Base-by-base conservation (phyloP, 2,113 vertebrate genomes). In the Oncorhynchus masou region DNA sequence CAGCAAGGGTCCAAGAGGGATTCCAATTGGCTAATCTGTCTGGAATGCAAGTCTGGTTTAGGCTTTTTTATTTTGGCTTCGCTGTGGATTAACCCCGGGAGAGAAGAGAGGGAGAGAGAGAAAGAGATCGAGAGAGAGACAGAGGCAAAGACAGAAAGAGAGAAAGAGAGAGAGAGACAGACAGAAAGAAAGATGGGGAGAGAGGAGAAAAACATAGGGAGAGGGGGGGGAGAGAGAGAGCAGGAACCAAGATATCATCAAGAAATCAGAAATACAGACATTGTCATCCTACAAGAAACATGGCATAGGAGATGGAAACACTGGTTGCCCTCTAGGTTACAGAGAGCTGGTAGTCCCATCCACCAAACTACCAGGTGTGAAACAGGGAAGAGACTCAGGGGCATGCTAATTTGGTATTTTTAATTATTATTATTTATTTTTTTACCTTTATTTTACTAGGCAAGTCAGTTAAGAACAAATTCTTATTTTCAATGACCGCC, bases 21-120 rank as follows among this genome's bases (percentile, higher is more conserved):
- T 84, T 85, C 82, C 70, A 83, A 73, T 66, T 60, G 1, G 83
- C 73, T 93, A 91, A 93, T 92, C 91, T 83, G 89, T 90, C 88
- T 92, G 91, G 88, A 91, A 91, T 87, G 86, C 84, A 45, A 76
- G 60, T 86, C 80, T 83, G 87, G 83, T 7, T 88, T 79, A 83
- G 67, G 22, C 29, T 75, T 60, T 79, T 75, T 79, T 78, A 78
- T 62, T 65, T 48, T 34, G 12, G 76, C 60, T 73, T 74, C 60
- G 22, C 49, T 48, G 49, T 57, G n/a, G 66, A 59, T 74, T 57
- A 67, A 65, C 71, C 31, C 64, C n/a, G 7, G 4, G 59, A 66
- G 34, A 75, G 45, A 11, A 71, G 12, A 8, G 57, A 64, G 31
- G 67, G 4, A 19, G 51, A 39, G 57, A 45, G 54, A 34, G 64